Evolutionary conservation across 1,140 invertebrate species (phyloP).

Genomic region (Zaprionus kolodkinae): DNA sequence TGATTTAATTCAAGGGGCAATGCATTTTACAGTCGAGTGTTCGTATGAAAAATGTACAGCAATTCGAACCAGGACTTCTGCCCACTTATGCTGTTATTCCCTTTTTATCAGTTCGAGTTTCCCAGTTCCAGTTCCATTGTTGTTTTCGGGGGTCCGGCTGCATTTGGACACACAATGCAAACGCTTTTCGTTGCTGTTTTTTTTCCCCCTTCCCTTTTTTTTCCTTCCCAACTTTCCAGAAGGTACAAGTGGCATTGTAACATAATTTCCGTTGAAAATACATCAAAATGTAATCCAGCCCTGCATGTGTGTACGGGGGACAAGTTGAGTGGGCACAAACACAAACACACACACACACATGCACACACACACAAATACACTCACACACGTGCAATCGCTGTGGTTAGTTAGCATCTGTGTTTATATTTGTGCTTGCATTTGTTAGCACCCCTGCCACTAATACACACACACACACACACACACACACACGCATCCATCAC

Average conservation of each 20-base stretch:
- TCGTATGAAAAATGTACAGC: conserved; percentile 73
- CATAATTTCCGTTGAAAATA: conserved; percentile 77
- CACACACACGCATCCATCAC: conserved; percentile 58
- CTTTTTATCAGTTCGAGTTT: conserved; percentile 55
- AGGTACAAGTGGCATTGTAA: conserved; percentile 71
- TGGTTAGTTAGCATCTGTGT: conserved; percentile 82
- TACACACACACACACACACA: conserved; percentile 25
- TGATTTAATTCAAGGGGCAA: conserved; percentile 80
- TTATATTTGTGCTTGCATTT: conserved; percentile 79
- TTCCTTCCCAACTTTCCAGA: background rate
- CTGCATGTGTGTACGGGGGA: conserved; percentile 54
- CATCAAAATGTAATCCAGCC: conserved; percentile 73
- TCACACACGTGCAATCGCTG: conserved; percentile 50
- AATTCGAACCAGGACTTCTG: conserved; percentile 53
- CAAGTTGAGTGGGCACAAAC: conserved; percentile 30
- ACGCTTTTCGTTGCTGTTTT: conserved; percentile 28
- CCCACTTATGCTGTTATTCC: conserved; percentile 60
- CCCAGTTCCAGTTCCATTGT: conserved; percentile 25
- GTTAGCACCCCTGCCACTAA: conserved; percentile 48
- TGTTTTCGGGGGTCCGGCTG: conserved; percentile 13
- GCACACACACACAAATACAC: conserved; percentile 16
- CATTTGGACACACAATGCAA: conserved; percentile 43
- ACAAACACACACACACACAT: conserved; percentile 10
- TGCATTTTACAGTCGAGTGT: conserved; percentile 73
- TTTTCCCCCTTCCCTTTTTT: conserved; percentile 36